Percentiles rank a stretch among this genome's conserved stretches.
phyloP scores from a whole-genome alignment of 2,113 vertebrate genomes.

The Myotis davidii region DNA sequence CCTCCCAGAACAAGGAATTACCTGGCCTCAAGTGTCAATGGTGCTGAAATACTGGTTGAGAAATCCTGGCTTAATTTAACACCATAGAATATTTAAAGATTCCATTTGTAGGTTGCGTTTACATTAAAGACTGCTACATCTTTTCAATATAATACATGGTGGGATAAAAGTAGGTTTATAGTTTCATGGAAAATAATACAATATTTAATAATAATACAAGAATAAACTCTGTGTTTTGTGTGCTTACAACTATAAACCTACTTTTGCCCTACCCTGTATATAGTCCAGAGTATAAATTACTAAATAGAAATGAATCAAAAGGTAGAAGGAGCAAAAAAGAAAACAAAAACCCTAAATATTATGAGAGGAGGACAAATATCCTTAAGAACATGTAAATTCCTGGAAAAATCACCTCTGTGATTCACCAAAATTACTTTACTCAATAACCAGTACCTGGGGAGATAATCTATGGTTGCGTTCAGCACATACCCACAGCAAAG shows the following conservation, averaged over 20 bases:
- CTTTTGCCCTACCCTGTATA: not conserved
- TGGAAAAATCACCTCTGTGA: conserved; percentile 16
- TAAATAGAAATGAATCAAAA: conserved; percentile 28
- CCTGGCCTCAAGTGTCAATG: not conserved
- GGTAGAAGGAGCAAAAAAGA: not conserved
- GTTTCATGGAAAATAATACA: not conserved
- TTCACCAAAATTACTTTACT: conserved; percentile 36
- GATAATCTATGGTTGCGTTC: conserved; percentile 41
- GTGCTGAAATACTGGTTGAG: not conserved
- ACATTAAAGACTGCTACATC: not conserved
- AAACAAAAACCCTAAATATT: not conserved
- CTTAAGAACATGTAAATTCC: conserved; percentile 16
- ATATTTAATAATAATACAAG: not conserved
- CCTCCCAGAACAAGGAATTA: not conserved
- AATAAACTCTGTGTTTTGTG: not conserved
- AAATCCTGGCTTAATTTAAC: conserved; percentile 49
- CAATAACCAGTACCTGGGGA: not conserved
- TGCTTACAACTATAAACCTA: not conserved
- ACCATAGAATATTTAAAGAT: not conserved
- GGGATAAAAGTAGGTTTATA: not conserved
- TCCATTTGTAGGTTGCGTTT: conserved; percentile 26
- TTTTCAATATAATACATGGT: conserved; percentile 6
- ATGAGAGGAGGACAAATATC: not conserved
- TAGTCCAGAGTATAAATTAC: conserved; percentile 1
- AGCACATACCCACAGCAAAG: conserved; percentile 34